Percentiles rank a stretch among this genome's conserved stretches.
These are phyloP conservation scores for Micronycteris hirsuta DNA, from an alignment of 2,113 vertebrate species.

Conservation along the genomic window DNA sequence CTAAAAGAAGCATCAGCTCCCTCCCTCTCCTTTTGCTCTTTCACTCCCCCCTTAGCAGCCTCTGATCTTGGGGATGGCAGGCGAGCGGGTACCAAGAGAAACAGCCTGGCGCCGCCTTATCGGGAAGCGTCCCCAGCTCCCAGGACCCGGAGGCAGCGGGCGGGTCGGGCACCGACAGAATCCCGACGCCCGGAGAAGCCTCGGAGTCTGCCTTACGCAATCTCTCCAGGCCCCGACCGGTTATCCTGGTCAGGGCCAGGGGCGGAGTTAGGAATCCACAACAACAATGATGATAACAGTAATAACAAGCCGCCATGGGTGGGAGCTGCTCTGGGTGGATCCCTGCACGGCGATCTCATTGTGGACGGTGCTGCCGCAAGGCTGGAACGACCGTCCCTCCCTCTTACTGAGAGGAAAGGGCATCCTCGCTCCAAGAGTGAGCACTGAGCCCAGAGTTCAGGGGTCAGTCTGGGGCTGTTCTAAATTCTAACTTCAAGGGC, in stretches of 20 bases:
- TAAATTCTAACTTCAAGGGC: neutral
- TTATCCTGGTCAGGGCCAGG: neutral
- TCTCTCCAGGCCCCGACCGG: neutral
- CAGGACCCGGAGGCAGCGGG: neutral
- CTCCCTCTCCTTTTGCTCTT: neutral
- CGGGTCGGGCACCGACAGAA: neutral
- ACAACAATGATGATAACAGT: accelerated
- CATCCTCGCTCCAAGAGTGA: neutral
- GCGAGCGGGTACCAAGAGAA: neutral
- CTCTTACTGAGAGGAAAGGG: neutral
- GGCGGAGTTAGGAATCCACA: no score
- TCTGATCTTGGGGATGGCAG: neutral
- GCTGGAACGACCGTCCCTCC: neutral
- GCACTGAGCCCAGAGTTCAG: neutral
- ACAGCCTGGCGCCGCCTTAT: neutral
- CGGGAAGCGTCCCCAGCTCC: neutral
- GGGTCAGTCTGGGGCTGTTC: neutral
- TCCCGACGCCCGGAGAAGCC: neutral
- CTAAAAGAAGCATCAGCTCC: neutral
- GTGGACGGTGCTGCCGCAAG: no score
- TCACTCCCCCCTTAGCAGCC: neutral
- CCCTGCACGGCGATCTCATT: accelerated
- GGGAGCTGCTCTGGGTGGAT: no score
- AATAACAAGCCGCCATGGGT: accelerated
- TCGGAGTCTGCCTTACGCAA: neutral